phyloP scores from a whole-genome alignment of 2,888 invertebrate species.

The Xanthia icteritia region DNA sequence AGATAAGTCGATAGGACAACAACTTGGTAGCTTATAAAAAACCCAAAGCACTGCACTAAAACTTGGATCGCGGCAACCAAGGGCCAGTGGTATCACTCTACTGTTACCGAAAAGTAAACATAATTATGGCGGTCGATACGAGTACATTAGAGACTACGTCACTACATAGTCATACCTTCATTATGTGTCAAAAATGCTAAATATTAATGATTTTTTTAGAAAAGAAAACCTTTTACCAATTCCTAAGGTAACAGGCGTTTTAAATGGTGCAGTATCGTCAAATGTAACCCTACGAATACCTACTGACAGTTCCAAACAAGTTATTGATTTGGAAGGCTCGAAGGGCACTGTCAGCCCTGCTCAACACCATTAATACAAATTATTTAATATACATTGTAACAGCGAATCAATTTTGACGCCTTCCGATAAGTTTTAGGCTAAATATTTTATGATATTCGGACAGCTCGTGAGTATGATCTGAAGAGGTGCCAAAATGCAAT shows the following conservation, averaged over 20 bases:
- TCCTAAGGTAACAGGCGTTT: background rate
- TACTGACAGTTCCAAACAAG: background rate
- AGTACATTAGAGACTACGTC: background rate
- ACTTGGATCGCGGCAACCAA: constrained; percentile 3
- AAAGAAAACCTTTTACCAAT: background rate
- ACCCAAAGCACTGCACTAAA: background rate
- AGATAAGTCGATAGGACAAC: no score
- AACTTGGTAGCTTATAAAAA: background rate
- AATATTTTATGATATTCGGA: no score
- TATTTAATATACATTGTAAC: no score
- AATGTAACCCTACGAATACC: background rate
- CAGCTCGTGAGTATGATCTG: no score
- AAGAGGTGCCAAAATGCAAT: no score
- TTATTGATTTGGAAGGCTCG: constrained; percentile 6
- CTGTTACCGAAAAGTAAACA: constrained; percentile 28
- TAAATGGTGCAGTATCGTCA: background rate
- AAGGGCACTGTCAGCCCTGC: background rate
- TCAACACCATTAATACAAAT: constrained; percentile 2
- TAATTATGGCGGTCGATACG: constrained; percentile 30
- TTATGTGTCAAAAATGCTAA: background rate
- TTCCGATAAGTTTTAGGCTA: no score
- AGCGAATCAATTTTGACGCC: no score
- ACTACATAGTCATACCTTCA: background rate
- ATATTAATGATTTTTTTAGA: background rate
- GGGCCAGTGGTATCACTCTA: constrained; percentile 6